Percentiles rank a stretch among this genome's conserved stretches.
phyloP scores from a whole-genome alignment of 2,797 vertebrate genomes.

The Takifugu ocellatus region DNA sequence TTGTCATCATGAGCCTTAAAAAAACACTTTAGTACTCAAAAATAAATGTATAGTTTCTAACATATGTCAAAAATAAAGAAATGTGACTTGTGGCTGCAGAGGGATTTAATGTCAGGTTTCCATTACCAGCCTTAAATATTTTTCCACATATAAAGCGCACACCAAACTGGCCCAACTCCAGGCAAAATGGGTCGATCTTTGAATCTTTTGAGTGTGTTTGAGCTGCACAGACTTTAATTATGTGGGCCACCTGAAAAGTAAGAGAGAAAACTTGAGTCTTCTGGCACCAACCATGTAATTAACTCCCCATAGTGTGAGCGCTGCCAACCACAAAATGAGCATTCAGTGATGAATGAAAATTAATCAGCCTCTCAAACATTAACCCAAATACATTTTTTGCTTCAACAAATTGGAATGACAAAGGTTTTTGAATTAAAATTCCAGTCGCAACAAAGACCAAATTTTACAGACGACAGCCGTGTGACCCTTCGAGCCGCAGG shows the following conservation, averaged over 20 bases:
- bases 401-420: constrained; percentile 11
- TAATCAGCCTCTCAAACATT: background rate
- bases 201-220: constrained; percentile 1
- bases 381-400: constrained; percentile 8
- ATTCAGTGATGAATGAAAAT: background rate
- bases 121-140: background rate
- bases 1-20: constrained; percentile 40
- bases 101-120: background rate
- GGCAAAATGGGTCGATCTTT: background rate
- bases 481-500: too few relatives aligned
- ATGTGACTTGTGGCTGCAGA: constrained; percentile 1
- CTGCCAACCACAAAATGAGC: background rate
- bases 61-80: constrained; percentile 27
- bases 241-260: constrained; percentile 42
- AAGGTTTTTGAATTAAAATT: constrained; percentile 2
- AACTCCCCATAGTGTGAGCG: background rate
- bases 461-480: too few relatives aligned
- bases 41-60: background rate
- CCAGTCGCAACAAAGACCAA: constrained; percentile 8
- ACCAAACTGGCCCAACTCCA: too few relatives aligned
- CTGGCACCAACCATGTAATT: background rate
- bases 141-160: background rate
- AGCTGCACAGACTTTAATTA: constrained; percentile 15
- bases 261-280: constrained; percentile 19
- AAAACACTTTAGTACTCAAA: constrained; percentile 11